A percentile compares a stretch with the other conserved stretches of the same genome.
These are phyloP conservation scores for Chionodraco myersi DNA, from an alignment of 2,113 vertebrate genomes.

Conservation along the genomic window DNA sequence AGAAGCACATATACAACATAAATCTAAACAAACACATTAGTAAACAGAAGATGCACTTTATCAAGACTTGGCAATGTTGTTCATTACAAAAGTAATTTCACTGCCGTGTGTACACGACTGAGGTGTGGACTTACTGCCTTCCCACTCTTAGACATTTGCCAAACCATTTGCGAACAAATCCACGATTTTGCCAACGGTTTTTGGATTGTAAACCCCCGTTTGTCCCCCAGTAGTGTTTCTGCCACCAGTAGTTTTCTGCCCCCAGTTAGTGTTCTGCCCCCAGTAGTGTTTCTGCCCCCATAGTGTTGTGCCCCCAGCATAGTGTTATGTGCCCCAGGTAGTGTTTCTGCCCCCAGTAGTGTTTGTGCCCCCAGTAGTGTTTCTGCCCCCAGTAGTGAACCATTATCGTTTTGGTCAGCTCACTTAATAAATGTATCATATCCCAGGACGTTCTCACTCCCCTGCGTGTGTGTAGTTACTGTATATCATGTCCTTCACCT, in stretches of 20 bases:
- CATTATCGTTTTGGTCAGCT: not conserved
- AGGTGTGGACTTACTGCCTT: too few relatives aligned
- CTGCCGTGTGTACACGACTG: too few relatives aligned
- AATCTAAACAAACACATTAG: not conserved
- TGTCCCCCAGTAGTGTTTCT: too few relatives aligned
- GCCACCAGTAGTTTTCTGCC: not conserved
- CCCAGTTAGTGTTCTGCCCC: too few relatives aligned
- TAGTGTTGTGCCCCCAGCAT: not conserved
- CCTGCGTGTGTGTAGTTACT: constrained; percentile 2
- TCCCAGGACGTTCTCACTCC: not conserved
- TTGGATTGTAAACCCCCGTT: not conserved
- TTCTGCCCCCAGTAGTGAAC: not conserved
- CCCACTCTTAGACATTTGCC: too few relatives aligned
- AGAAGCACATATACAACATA: constrained; percentile 17
- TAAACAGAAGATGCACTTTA: not conserved
- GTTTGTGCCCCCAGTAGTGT: too few relatives aligned
- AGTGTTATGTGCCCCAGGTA: too few relatives aligned
- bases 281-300: not conserved
- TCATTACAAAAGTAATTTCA: too few relatives aligned
- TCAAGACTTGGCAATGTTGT: too few relatives aligned
- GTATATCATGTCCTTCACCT: constrained; percentile 19
- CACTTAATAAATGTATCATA: not conserved
- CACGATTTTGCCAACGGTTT: too few relatives aligned
- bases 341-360: too few relatives aligned
- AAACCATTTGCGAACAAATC: too few relatives aligned